Percentiles rank a stretch among this genome's conserved stretches.
Evolutionary conservation across 2,888 invertebrate species (phyloP).

Genomic region (Rhopalosiphum nymphaeae): DNA sequence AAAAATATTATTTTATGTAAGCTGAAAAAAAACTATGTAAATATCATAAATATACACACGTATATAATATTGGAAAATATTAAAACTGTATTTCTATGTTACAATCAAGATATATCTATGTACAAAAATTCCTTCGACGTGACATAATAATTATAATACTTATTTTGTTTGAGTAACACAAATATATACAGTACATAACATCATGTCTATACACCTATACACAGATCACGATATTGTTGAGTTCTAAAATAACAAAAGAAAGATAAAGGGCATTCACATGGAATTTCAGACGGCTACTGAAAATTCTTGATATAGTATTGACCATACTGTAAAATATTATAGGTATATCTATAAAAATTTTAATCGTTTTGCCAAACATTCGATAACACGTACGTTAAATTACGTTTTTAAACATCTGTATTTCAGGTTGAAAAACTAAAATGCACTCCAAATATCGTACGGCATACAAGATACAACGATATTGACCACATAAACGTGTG

Average conservation of each 20-base stretch:
- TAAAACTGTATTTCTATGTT: not conserved
- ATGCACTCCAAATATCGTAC: not conserved
- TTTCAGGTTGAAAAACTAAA: not conserved
- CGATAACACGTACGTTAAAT: not conserved
- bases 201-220: not conserved
- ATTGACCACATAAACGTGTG: not conserved
- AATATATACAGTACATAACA: not conserved
- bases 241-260: not conserved
- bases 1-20: not conserved
- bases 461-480: not conserved
- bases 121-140: not conserved
- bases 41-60: not conserved
- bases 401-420: not conserved
- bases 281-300: not conserved
- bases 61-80: not conserved
- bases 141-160: not conserved
- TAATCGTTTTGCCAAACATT: not conserved
- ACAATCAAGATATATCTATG: not conserved
- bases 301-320: not conserved
- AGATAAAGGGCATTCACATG: not conserved
- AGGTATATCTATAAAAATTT: not conserved
- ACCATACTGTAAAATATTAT: not conserved
- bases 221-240: not conserved
- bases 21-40: not conserved
- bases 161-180: not conserved